These are phyloP conservation scores for sheep (Ovis aries) DNA, from an alignment of 2,113 vertebrate genomes.

Conservation along the genomic window DNA sequence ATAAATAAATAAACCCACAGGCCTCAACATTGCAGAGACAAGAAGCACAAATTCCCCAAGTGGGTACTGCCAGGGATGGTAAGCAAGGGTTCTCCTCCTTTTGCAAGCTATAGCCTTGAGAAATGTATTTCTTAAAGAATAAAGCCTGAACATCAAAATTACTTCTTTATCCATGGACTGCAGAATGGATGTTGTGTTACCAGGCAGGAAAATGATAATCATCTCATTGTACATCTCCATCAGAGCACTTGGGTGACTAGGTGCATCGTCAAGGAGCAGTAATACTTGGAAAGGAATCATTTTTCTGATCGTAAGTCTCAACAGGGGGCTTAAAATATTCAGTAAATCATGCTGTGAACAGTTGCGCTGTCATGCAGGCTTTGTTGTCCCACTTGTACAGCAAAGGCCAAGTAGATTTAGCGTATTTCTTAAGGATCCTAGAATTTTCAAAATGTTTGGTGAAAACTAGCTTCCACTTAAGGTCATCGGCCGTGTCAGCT, in stretches of 20 bases:
- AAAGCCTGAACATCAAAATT: neutral
- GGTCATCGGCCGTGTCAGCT: neutral
- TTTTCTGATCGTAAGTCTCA: neutral
- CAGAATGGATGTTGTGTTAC: neutral
- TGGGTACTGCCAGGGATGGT: neutral
- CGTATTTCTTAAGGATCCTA: neutral
- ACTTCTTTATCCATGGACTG: neutral
- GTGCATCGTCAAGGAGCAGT: neutral
- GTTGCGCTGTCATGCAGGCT: neutral
- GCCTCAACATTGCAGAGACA: neutral
- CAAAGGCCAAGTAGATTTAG: neutral
- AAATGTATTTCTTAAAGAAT: neutral
- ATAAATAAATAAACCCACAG: neutral
- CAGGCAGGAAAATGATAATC: neutral
- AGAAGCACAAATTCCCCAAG: neutral
- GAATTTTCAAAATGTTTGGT: neutral
- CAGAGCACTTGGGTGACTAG: neutral
- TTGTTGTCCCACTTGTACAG: neutral
- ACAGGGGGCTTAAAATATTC: neutral
- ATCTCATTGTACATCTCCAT: neutral
- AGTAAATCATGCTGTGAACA: neutral
- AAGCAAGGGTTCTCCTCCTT: neutral
- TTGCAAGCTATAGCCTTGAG: neutral
- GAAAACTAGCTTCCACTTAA: neutral
- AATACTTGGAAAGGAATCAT: neutral